These are phyloP conservation scores for Auanema freiburgensis DNA, from an alignment of 2,888 invertebrate genomes.

Conservation along the genomic window DNA sequence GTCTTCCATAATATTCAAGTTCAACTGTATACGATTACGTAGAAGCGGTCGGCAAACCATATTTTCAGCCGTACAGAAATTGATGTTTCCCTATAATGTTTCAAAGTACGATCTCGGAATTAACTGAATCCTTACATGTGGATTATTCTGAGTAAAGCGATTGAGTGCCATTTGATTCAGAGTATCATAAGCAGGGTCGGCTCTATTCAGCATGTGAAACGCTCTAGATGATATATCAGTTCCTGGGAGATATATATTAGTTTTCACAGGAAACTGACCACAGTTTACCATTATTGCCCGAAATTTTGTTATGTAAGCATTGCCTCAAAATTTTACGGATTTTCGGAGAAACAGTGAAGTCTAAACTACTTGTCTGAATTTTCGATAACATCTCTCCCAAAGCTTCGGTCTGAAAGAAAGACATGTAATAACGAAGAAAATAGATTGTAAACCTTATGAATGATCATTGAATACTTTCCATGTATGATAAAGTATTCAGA, in stretches of 20 bases:
- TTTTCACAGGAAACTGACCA: background rate
- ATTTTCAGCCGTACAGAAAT: constrained; percentile 53
- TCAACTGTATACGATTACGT: constrained; percentile 20
- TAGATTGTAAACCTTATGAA: constrained; percentile 22
- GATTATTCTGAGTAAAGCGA: constrained; percentile 6
- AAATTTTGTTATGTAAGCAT: constrained; percentile 12
- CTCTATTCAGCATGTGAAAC: constrained; percentile 2
- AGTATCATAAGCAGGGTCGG: constrained; percentile 17
- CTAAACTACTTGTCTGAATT: constrained; percentile 7
- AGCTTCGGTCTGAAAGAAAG: constrained; percentile 13
- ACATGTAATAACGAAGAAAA: background rate
- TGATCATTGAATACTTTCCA: constrained; percentile 34
- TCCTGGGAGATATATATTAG: background rate
- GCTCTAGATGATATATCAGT: constrained; percentile 16
- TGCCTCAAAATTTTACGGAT: constrained; percentile 11
- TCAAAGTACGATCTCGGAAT: background rate
- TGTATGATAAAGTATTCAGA: constrained; percentile 31
- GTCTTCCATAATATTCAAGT: constrained; percentile 12
- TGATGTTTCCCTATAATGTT: constrained; percentile 41
- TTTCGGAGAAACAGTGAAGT: constrained; percentile 17
- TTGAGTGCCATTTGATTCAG: constrained; percentile 28
- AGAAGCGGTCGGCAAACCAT: constrained; percentile 48
- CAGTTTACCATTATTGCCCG: background rate
- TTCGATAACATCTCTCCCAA: constrained; percentile 14
- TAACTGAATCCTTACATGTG: background rate